Evolutionary conservation across 1,140 invertebrate species (phyloP), one percentile per base, ranked within the genome.

Genomic region (Heliconius hewitsoni): DNA sequence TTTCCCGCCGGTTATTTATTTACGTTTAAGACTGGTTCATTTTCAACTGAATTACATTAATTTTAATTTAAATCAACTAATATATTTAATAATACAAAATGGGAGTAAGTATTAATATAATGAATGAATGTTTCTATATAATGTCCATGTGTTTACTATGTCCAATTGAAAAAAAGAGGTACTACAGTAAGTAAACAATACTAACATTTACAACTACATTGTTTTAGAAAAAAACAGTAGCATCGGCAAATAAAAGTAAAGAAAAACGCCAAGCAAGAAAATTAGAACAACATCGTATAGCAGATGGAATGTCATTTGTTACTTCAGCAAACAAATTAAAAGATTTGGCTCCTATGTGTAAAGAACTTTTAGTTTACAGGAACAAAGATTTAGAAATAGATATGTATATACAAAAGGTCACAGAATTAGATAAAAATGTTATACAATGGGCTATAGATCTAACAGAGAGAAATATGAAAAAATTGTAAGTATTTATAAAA

Each of bases 401-500:
- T 71, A 92, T 94, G 89, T 90, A 89, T 78, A 92, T 93, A 74
- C 90, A 91, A 74, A 89, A 84, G 66, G 90, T 92, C 42, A 87
- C 86, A 30, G 86, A 91, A 74, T 87, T 94, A 27, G 88, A 94
- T 42, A 93, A 92, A 82, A 85, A 82, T 82, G 87, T 91, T 23
- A 78, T 94, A 34, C 85, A 96, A 30, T 96, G 95, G 95, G 94
- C 95, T 55, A 95, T 96, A 81, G 91, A 95, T 84, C 89, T 96
- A 23, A 95, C 95, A 52, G 95, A 96, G 86, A 93, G 91, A 80
- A 96, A 96, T 90, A 96, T 96, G 95, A 95, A 95, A 86, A 87
- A 88, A 81, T 91, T 95, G 95, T 96, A 95, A 93, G 94, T 82
- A 81, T 52, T 5, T 52, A 52, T 52, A 52, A 6, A 18, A 52